A percentile compares a stretch with the other conserved stretches of the same genome.
Evolutionary conservation across 2,113 vertebrate species (phyloP).

Genomic region (Mobula hypostoma): DNA sequence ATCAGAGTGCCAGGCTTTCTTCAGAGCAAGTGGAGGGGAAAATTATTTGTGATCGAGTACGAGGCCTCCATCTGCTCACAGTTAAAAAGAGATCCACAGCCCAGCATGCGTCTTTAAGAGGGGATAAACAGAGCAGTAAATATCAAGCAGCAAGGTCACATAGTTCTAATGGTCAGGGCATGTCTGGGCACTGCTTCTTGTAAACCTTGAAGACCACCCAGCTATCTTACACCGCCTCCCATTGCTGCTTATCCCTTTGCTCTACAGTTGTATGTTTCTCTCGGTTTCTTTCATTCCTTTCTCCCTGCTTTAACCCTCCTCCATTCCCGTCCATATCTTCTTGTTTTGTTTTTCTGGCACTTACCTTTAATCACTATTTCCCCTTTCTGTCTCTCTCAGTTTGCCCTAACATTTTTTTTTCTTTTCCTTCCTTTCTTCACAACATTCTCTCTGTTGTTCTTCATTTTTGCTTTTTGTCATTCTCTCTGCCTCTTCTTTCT

Average conservation of each 20-base stretch:
- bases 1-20: slow-evolving; percentile 42
- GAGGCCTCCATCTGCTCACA: slow-evolving; percentile 50
- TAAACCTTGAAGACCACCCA: slow-evolving; percentile 24
- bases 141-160: slow-evolving; percentile 13
- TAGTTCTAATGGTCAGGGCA: not conserved
- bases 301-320: not conserved
- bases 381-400: not conserved
- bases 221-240: not conserved
- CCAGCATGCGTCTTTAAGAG: not conserved
- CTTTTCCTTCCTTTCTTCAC: not conserved
- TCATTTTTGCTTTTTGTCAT: no score
- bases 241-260: slow-evolving; percentile 4
- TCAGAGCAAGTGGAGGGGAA: slow-evolving; percentile 52
- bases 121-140: slow-evolving; percentile 22
- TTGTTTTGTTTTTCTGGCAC: not conserved
- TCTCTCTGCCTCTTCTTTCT: no score
- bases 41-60: slow-evolving; percentile 49
- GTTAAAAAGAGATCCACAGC: slow-evolving; percentile 31
- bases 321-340: not conserved
- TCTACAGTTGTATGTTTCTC: not conserved
- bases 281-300: not conserved
- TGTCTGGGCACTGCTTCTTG: slow-evolving; percentile 11
- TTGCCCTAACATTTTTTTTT: not conserved
- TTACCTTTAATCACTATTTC: no score
- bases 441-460: no score